Base-by-base conservation (phyloP, 2,113 vertebrate genomes). In the Sialia sialis region DNA sequence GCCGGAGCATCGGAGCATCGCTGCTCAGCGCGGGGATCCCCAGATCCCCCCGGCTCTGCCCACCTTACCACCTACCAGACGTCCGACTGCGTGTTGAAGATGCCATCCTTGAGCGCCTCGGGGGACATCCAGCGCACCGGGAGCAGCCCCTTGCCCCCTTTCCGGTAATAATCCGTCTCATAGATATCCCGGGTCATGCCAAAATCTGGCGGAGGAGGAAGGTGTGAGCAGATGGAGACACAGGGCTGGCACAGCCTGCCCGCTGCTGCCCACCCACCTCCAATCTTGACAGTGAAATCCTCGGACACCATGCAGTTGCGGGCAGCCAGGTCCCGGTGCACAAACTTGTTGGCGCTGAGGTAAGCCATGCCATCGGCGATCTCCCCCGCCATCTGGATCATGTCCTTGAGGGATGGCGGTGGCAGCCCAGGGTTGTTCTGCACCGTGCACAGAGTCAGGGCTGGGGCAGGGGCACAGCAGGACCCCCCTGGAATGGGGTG, bases 261-360 rank as follows among this genome's bases (percentile, higher is more conserved):
- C 12, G 0, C 5, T 2, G 0, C 62, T 27, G 27, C 27, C 22
- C 46, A 5, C 77, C 44, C n/a, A 98, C 98, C 98, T 91, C 98
- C 98, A 1, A 98, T 98, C 94, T 98, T 98, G 91, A 98, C 98
- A 0, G 98, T 98, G 94, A 98, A 97, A 56, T 98, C 98, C 96
- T 98, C 98, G 0, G 98, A 98, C 90, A 98, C 98, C 98, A 98
- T 98, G 97, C 98, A 98, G 96, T 98, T 98, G 26, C 98, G 98
- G 38, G 98, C 98, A 0, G 98, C 98, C 58, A 98, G 96, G 88
- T 98, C 98, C 3, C 98, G 96, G 90, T 98, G 98, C 56, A 98
- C 98, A 4, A 98, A 98, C 90, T 98, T 98, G 51, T 98, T 98
- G 90, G 98, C 98, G 1, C 96, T 98, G 38, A 98, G 97, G 86